Conservation (phyloP, 2,888 invertebrate species). For the Ariolimax columbianus region DNA sequence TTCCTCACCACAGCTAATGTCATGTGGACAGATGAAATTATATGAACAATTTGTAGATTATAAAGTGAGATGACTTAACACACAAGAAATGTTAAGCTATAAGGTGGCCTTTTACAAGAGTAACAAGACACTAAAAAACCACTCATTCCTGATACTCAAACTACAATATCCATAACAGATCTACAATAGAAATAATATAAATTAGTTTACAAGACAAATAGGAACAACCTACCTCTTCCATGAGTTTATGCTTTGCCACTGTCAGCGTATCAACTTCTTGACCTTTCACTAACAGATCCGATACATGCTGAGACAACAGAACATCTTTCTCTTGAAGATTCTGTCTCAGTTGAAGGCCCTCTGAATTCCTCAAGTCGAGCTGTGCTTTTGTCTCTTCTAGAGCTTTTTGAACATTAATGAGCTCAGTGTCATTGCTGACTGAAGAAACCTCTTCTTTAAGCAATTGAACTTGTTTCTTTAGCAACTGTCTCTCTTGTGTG, state of each 20-base stretch:
- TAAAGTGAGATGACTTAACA: too few relatives aligned
- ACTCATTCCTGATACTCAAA: too few relatives aligned
- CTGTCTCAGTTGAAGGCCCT: constrained; percentile 25
- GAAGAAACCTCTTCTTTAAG: constrained; percentile 8
- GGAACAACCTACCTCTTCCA: constrained; percentile 47
- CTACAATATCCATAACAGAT: background rate
- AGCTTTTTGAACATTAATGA: constrained; percentile 16
- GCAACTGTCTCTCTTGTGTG: constrained; percentile 25
- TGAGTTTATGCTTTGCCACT: constrained; percentile 50
- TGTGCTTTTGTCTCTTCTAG: constrained; percentile 11
- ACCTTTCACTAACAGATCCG: constrained; percentile 30
- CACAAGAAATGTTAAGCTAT: too few relatives aligned
- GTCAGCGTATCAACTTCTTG: constrained; percentile 47
- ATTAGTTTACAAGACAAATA: background rate
- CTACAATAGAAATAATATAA: background rate
- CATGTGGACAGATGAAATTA: too few relatives aligned
- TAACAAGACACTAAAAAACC: too few relatives aligned
- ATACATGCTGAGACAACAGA: constrained; percentile 17
- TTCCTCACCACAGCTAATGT: too few relatives aligned
- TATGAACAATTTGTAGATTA: too few relatives aligned
- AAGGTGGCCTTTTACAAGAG: too few relatives aligned
- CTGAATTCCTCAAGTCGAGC: background rate
- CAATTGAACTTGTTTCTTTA: constrained; percentile 3
- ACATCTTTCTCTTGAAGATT: constrained; percentile 43
- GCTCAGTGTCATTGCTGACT: constrained; percentile 10